Base-by-base conservation (phyloP, 2,113 vertebrate genomes). In the Ceyx margarethae region DNA sequence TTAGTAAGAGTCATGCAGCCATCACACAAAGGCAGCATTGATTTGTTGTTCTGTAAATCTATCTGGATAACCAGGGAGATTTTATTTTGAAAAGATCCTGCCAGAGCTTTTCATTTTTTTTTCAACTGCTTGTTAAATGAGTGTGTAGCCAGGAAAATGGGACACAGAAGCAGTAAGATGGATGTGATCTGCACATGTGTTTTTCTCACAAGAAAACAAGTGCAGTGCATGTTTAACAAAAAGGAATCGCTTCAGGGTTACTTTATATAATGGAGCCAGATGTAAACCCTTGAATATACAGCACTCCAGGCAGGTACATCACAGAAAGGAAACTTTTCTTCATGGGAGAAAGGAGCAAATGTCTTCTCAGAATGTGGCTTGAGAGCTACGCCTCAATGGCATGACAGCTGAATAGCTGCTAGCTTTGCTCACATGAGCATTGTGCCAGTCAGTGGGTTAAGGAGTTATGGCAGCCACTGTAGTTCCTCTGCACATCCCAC, bases 151-250 rank as follows among this genome's bases (percentile, higher is more conserved):
- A 89, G 48, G 29, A 95, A 96, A 96, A 94, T 48, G 60, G 81
- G 89, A 94, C 85, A 85, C 46, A 67, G 28, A 73, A 93, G 60
- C 56, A 5, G 1, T 28, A 85, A 73, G 84, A 91, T 79, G 67
- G 86, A 90, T 82, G 53, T 51, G 84, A 95, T 71, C 91, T 43
- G 50, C 67, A 85, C 66, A 58, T 4, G 0, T 67, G 35, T 74
- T 95, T 82, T 91, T 89, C 85, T 93, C 94, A 87, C 75, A 83
- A 65, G 81, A 85, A 93, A 89, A 87, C 78, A 91, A 96, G 57
- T 4, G 43, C 43, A 48, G 43, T 4, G 11, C 68, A 37, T 15
- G n/a, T 83, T 74, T 72, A 81, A 93, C 79, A 87, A 85, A 93
- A 90, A 61, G 51, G 65, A 92, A 46, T 74, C 87, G 87, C 81